Evolutionary conservation across 2,888 invertebrate genomes (phyloP), one percentile per base, ranked within the genome.

Genomic region (Siphlonurus alternatus): DNA sequence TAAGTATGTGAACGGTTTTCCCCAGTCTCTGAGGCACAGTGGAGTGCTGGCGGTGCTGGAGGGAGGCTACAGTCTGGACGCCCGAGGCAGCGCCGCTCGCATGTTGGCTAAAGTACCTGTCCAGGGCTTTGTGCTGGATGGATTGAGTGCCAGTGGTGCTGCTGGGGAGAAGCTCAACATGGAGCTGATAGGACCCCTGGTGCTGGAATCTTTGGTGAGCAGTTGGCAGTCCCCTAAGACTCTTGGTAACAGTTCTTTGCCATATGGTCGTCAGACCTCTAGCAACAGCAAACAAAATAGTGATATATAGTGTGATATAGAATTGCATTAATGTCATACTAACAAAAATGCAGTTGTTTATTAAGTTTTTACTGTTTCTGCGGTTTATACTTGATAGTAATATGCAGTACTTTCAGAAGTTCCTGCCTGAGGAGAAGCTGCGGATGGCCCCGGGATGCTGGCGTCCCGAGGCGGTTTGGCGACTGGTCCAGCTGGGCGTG

Each of bases 81-180:
- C 84, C 66, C 81, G 89, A 72, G 77, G 83, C 67, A 77, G 80
- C 63, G 86, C 83, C 63, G 83, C 88, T 20, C 77, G 83, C 67
- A 80, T 81, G 65, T 76, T 86, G 25, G 75, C 79, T 61, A 76
- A 83, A 20, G 76, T 84, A 22, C 73, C 78, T 64, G 74, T 89
- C 63, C 76, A 77, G 64, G 95, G 94, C 1, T 88, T 86, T 73
- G 79, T 91, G 1, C 80, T 95, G 59, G 89, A 91, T 72, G 93
- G 94, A 1, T 80, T 94, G 64, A 87, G 89, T 69, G 84, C 83
- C 70, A 86, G 88, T 71, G 87, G 89, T 67, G 77, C 83, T 69
- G 75, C 82, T 68, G 75, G 81, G 66, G 76, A 84, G 70, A 73
- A 79, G 69, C 74, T 83, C 64, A 69, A 75, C 2, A 73, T 78